A percentile compares a stretch with the other conserved stretches of the same genome.
These are phyloP conservation scores for Hycleus cichorii DNA, from an alignment of 1,140 invertebrate species.

Conservation along the genomic window DNA sequence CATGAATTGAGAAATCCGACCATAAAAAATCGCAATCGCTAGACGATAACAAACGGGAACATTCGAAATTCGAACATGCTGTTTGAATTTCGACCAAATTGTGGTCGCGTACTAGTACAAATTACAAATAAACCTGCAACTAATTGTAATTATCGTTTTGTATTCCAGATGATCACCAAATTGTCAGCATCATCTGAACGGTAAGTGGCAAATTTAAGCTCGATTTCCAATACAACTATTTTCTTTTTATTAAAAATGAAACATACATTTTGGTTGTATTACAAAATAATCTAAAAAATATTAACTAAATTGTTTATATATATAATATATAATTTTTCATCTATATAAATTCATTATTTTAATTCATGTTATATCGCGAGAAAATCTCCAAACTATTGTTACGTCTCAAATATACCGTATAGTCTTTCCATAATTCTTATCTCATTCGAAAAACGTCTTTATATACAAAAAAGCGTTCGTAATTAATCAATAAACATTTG, in stretches of 20 bases:
- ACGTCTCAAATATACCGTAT: slow-evolving; percentile 8
- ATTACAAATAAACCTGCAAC: too few relatives aligned
- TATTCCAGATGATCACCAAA: too few relatives aligned
- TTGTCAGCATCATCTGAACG: too few relatives aligned
- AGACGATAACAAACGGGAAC: too few relatives aligned
- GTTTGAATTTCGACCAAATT: too few relatives aligned
- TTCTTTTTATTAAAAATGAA: slow-evolving; percentile 18
- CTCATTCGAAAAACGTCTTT: background rate
- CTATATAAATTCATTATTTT: slow-evolving; percentile 8
- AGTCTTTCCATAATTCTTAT: background rate
- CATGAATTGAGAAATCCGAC: too few relatives aligned
- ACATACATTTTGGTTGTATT: slow-evolving; percentile 19
- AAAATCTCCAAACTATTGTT: slow-evolving; percentile 12
- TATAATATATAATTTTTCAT: slow-evolving; percentile 12
- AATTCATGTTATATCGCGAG: slow-evolving; percentile 6
- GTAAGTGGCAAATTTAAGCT: too few relatives aligned
- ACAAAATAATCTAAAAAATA: slow-evolving; percentile 20
- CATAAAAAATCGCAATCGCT: too few relatives aligned
- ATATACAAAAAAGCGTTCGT: slow-evolving; percentile 16
- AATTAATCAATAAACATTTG: slow-evolving; percentile 3
- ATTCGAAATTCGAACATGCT: too few relatives aligned
- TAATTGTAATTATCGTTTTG: too few relatives aligned
- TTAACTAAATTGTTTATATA: slow-evolving; percentile 16
- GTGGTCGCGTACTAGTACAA: too few relatives aligned
- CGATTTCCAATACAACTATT: slow-evolving; percentile 9